phyloP scores from a whole-genome alignment of 1,140 invertebrate genomes.

The Drosophila dunni region DNA sequence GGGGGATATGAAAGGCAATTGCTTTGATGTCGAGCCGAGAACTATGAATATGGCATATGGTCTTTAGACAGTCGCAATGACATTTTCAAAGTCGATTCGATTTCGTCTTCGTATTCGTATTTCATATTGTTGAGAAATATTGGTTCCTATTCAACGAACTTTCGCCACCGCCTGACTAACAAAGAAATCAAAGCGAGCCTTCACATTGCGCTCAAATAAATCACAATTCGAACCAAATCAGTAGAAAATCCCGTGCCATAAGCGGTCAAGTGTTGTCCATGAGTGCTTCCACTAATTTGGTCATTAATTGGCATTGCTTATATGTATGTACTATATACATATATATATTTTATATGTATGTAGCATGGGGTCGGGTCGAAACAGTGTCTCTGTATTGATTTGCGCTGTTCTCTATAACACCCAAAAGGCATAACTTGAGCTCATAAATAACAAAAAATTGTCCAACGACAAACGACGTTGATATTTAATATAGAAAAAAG shows the following conservation, averaged over 20 bases:
- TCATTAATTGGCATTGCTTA: conserved; percentile 82
- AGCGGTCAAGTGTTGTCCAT: conserved; percentile 80
- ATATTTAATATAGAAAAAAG: conserved; percentile 80
- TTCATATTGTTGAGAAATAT: conserved; percentile 49
- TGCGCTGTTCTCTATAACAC: conserved; percentile 63
- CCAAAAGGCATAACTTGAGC: conserved; percentile 83
- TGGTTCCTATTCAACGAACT: conserved; percentile 51
- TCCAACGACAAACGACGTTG: conserved; percentile 71
- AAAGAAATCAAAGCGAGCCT: conserved; percentile 76
- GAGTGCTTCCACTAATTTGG: conserved; percentile 81
- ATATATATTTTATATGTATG: too few relatives aligned
- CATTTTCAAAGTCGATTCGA: conserved; percentile 43
- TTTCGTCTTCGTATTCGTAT: conserved; percentile 54
- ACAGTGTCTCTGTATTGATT: conserved; percentile 47
- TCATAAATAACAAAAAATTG: conserved; percentile 84
- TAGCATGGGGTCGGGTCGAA: conserved; percentile 3
- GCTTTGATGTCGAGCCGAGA: conserved; percentile 73
- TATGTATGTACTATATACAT: conserved; percentile 37
- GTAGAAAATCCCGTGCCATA: conserved; percentile 80
- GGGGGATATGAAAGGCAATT: conserved; percentile 68
- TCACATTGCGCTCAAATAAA: conserved; percentile 78
- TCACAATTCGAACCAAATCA: conserved; percentile 82
- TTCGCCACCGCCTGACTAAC: conserved; percentile 68
- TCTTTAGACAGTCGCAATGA: conserved; percentile 18
- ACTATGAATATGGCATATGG: conserved; percentile 54